Evolutionary conservation across 2,888 invertebrate species (phyloP), one percentile per base, ranked within the genome.

Genomic region (Oligia strigilis): DNA sequence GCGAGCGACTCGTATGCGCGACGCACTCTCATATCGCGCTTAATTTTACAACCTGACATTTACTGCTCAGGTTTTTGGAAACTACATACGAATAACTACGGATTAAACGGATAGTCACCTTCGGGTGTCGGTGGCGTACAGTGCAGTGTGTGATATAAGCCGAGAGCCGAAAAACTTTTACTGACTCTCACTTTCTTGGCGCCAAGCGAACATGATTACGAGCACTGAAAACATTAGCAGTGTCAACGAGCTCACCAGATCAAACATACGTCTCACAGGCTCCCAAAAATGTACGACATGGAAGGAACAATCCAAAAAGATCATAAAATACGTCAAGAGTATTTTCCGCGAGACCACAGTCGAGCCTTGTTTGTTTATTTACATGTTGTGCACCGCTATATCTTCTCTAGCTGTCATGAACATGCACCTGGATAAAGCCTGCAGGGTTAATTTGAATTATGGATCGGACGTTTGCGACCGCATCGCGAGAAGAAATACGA

Each of bases 311-410:
- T 93, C 92, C 17, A 97, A 96, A 84, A 89, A 87, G 29, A 77
- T 91, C 8, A 87, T 96, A 82, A 97, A 96, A 89, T 92, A 91
- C 65, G 86, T 98, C 29, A 95, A 94, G 86, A 89, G 90, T 87
- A 90, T 94, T 79, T 91, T 95, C 60, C 91, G 92, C 4, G 97
- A 97, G 89, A 96, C 95, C 2, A 98, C 98, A 0, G 98, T 98
- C 3, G 98, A 98, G 89, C 98, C 98, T 17, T 97, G 98, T 88
- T 92, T 98, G 84, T 97, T 98, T 83, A 95, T 97, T 84, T 98
- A 98, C 91, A 97, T 98, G 91, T 94, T 98, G 92, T 98, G 98
- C 82, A 97, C 97, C 70, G 97, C 97, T 2, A 92, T 98, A 46
- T 98, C 98, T 0, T 98, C 98, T 65, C 92, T 98, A 49, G 97